Percentiles rank a stretch among this genome's conserved stretches.
Evolutionary conservation across 2,797 vertebrate genomes (phyloP).

Genomic region (Poecilia picta): DNA sequence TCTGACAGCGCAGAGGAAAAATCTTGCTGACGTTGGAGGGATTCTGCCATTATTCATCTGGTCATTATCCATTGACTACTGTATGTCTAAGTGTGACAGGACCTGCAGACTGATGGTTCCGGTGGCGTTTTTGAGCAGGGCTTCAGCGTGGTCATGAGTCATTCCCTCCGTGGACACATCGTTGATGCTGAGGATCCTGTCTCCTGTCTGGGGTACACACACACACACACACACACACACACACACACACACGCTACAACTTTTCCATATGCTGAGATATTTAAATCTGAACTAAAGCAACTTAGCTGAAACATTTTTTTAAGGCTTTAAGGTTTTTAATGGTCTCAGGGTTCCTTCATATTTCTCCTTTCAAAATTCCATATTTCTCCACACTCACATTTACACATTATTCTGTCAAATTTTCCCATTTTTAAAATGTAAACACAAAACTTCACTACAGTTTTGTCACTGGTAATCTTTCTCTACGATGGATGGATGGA

Average conservation of each 20-base stretch:
- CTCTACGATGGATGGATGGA: not conserved
- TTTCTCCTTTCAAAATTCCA: not conserved
- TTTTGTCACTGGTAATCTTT: not conserved
- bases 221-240: slow-evolving; percentile 14
- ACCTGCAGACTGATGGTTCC: slow-evolving; percentile 89
- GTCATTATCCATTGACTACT: slow-evolving; percentile 20
- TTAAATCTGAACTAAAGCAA: not conserved
- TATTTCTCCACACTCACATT: not conserved
- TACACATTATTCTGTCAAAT: not conserved
- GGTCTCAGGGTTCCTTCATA: not conserved
- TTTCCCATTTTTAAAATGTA: not conserved
- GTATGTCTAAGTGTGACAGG: slow-evolving; percentile 24
- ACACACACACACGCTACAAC: slow-evolving; percentile 3
- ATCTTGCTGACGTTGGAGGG: slow-evolving; percentile 25
- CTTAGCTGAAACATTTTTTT: slow-evolving; percentile 1
- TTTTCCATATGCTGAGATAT: not conserved
- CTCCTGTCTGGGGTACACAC: slow-evolving; percentile 82
- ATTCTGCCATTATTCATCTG: slow-evolving; percentile 4
- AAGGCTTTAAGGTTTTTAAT: not conserved
- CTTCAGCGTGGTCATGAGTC: slow-evolving; percentile 87
- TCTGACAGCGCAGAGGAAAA: slow-evolving; percentile 23
- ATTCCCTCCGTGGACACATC: slow-evolving; percentile 86
- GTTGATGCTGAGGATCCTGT: slow-evolving; percentile 90
- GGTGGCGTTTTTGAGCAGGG: slow-evolving; percentile 83
- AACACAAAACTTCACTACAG: not conserved